Percentiles rank a stretch among this genome's conserved stretches.
Conservation (phyloP, 2,113 vertebrate genomes). For the Phalacrocorax pelagicus region DNA sequence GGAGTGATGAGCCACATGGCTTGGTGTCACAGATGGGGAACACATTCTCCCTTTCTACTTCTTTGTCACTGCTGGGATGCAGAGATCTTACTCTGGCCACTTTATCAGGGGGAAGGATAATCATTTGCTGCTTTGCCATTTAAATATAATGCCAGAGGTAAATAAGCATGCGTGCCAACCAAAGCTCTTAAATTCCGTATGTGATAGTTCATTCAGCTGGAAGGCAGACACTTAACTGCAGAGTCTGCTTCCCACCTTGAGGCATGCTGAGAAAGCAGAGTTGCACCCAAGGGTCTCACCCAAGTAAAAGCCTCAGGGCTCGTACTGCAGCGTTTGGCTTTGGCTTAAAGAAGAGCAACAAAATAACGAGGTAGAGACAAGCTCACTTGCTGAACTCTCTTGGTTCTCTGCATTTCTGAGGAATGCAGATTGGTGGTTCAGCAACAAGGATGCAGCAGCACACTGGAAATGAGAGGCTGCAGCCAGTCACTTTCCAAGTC, state of each 20-base stretch:
- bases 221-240: not conserved
- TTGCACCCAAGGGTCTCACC: not conserved
- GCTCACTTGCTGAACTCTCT: not conserved
- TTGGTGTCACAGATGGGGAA: not conserved
- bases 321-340: not conserved
- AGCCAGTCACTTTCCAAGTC: not conserved
- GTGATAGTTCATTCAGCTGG: not conserved
- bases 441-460: not conserved
- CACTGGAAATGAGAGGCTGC: not conserved
- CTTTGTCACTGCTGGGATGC: not conserved
- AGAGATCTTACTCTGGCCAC: not conserved
- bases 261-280: not conserved
- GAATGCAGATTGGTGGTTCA: not conserved
- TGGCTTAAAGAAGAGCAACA: rapidly evolving
- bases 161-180: not conserved
- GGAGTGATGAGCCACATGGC: not conserved
- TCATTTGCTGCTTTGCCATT: not conserved
- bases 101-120: not conserved
- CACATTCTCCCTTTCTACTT: not conserved
- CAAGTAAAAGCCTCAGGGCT: not conserved
- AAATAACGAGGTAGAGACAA: not conserved
- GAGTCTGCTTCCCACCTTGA: not conserved
- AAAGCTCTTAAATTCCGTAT: not conserved
- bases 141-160: not conserved
- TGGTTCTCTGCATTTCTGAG: not conserved